Evolutionary conservation across 2,113 vertebrate species (phyloP), one percentile per base, ranked within the genome.

Genomic region (Oreochromis tanganicae): DNA sequence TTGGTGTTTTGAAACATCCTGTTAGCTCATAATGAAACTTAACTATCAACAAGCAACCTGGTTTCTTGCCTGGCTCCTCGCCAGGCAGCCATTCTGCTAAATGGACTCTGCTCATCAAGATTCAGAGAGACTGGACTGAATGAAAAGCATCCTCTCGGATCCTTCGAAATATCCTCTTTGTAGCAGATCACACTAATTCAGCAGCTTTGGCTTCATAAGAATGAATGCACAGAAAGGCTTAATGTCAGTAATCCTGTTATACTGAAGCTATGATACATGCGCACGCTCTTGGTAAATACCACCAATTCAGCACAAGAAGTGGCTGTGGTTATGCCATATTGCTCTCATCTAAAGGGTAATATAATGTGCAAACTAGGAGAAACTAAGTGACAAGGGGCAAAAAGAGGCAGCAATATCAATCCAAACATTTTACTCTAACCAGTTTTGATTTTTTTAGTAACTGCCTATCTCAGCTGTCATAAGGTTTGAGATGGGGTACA

Each of bases 1-100:
- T 27, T n/a, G 29, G 43, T 27, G 27, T 95, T 95, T 81, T 87
- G 93, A 95, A 95, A 94, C 90, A 92, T 95, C 94, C 93, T 93
- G 87, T 94, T 90, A 41, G 10, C 43, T 90, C 88, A 92, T 57
- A 89, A 52, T 83, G 86, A 93, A 94, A 93, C 89, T 46, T 1
- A 86, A 85, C 41, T 54, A 61, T 27, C 27, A 34, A 78, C 80
- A 55, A 17, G 36, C 82, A 32, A 68, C 55, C 50, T 9, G n/a
- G 17, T 36, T 10, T 86, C 9, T 19, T 14, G 27, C 38, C 52
- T 81, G 85, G 84, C 71, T 85, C 46, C 29, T 8, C 8, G 46
- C 84, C 82, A 89, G 36, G 21, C 41, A 87, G 82, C 41, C 66
- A 55, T 63, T 91, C 41, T 79, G 29, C 32, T 46, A 85, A 91